Percentiles rank a stretch among this genome's conserved stretches.
These are phyloP conservation scores for Tupaia chinensis DNA, from an alignment of 2,113 vertebrate species.

Conservation along the genomic window DNA sequence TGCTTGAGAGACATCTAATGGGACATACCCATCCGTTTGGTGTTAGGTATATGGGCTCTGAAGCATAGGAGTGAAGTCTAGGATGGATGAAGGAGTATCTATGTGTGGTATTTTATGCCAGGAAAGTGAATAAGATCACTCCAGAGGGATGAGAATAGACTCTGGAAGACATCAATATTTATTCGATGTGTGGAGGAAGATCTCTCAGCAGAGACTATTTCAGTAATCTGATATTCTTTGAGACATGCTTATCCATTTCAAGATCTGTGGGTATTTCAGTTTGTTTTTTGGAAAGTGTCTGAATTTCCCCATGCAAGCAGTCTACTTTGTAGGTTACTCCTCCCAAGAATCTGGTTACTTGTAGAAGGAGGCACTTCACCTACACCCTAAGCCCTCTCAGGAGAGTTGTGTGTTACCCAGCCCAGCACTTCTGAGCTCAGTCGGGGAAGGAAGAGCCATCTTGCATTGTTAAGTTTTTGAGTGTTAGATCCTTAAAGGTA, in stretches of 20 bases:
- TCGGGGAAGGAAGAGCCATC: constrained; percentile 40
- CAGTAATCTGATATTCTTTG: neutral
- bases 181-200: neutral
- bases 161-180: neutral
- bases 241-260: constrained; percentile 21
- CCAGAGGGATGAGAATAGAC: neutral
- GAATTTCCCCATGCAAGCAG: constrained; percentile 44
- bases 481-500: constrained; percentile 65
- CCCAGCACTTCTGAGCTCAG: constrained; percentile 26
- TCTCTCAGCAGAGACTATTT: constrained; percentile 37
- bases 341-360: constrained; percentile 45
- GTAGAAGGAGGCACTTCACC: constrained; percentile 20
- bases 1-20: neutral
- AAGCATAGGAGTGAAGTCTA: neutral
- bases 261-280: constrained; percentile 56
- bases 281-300: constrained; percentile 47
- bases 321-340: neutral
- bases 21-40: neutral
- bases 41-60: neutral
- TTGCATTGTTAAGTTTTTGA: constrained; percentile 65
- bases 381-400: neutral
- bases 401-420: neutral
- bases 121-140: neutral
- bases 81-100: neutral
- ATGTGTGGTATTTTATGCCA: neutral